phyloP scores from a whole-genome alignment of 2,888 invertebrate genomes.

The Drosophila longiperda region DNA sequence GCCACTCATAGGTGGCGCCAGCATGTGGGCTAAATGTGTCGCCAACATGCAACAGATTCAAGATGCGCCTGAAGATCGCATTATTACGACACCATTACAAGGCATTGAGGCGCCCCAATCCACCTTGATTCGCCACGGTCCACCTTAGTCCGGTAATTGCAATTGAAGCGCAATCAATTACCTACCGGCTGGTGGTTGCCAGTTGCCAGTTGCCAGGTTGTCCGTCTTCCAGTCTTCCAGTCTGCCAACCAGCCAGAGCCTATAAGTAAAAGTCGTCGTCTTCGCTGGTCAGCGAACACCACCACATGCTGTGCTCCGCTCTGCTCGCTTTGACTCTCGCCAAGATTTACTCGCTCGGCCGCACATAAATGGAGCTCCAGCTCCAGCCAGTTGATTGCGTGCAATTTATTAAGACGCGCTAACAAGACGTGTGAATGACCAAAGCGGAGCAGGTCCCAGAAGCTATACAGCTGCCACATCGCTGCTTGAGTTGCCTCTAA shows the following conservation, averaged over 20 bases:
- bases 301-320: conserved; percentile 73
- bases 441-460: conserved; percentile 70
- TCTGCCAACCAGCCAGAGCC: conserved; percentile 6
- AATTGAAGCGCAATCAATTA: conserved; percentile 82
- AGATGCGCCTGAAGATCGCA: conserved; percentile 49
- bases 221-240: conserved; percentile 20
- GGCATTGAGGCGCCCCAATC: conserved; percentile 44
- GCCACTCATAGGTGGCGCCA: conserved; percentile 69
- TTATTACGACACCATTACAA: conserved; percentile 80
- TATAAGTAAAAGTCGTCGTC: conserved; percentile 64
- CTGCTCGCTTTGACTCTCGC: conserved; percentile 54
- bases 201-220: conserved; percentile 9
- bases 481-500: conserved; percentile 10
- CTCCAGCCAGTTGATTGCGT: conserved; percentile 77
- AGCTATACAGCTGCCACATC: conserved; percentile 52
- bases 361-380: conserved; percentile 79
- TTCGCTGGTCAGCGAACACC: conserved; percentile 35
- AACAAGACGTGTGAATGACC: conserved; percentile 81
- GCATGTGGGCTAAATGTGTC: conserved; percentile 63
- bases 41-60: conserved; percentile 50
- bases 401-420: conserved; percentile 82
- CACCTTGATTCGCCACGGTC: conserved; percentile 26
- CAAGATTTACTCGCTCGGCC: conserved; percentile 77
- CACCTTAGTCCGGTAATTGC: conserved; percentile 69
- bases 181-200: conserved; percentile 80